phyloP scores from a whole-genome alignment of 2,797 vertebrate species.

The Hozukius guyotensis region DNA sequence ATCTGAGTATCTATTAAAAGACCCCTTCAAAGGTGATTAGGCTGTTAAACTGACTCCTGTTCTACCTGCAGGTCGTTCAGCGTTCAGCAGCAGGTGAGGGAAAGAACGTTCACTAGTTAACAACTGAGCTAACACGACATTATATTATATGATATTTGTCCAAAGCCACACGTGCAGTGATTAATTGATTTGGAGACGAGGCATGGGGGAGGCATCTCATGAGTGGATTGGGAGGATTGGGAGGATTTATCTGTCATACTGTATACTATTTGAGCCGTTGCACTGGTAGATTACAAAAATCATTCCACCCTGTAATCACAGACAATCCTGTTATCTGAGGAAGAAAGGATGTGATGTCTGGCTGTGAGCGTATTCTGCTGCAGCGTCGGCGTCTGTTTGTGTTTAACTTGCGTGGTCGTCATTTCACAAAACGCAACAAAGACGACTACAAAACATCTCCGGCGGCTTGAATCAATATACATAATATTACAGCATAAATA shows the following conservation, averaged over 20 bases:
- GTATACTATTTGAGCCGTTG: not conserved
- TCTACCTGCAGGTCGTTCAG: not conserved
- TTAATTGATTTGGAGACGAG: not conserved
- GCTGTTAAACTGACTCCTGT: not conserved
- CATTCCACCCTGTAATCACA: conserved; percentile 11
- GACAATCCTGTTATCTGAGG: conserved; percentile 21
- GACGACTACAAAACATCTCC: not conserved
- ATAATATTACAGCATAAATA: not conserved
- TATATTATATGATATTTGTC: too few species aligned
- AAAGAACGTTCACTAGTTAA: not conserved
- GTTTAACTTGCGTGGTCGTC: not conserved
- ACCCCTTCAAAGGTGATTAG: not conserved
- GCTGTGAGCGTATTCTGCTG: not conserved
- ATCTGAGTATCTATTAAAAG: not conserved
- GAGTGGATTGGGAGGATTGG: not conserved
- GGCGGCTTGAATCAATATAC: not conserved
- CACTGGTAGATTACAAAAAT: not conserved
- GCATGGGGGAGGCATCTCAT: not conserved
- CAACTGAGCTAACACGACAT: not conserved
- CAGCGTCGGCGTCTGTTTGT: not conserved
- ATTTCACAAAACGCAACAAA: not conserved
- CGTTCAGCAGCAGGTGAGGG: not conserved
- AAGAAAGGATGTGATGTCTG: not conserved
- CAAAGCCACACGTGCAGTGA: not conserved
- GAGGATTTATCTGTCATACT: not conserved